Base-by-base conservation (phyloP, 2,113 vertebrate genomes). In the Anseranas semipalmata region DNA sequence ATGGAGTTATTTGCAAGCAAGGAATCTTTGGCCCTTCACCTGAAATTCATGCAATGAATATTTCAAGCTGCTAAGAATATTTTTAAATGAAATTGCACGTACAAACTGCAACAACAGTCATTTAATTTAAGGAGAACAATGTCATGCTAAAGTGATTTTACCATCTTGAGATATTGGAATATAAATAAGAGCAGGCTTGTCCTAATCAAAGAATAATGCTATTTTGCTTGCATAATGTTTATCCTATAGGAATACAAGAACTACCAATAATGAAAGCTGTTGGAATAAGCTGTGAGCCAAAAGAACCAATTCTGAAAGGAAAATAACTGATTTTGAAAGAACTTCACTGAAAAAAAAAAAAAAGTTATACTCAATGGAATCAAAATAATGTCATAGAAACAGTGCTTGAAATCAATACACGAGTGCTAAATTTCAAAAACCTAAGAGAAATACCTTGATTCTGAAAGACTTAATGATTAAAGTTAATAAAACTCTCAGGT, bases 31-130 rank as follows among this genome's bases (percentile, higher is more conserved):
- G 45, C 45, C 46, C 16, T 89, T 95, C n/a, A 77, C 22, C 91
- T 96, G 79, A 92, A 70, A 97, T 88, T 76, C 52, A 89, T 33
- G 21, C 15, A 22, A 83, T 76, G n/a, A 89, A 91, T 90, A 94
- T 95, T 96, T 91, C 15, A 83, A 77, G 53, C 63, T 93, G 41
- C 22, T 91, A 94, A 82, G 79, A 95, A 73, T 89, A 87, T 91
- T 80, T 91, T 93, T 89, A 94, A 58, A 77, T 58, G 84, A 19
- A 22, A 75, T 85, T 82, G 28, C 25, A 75, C 50, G 82, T 56
- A 70, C 71, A 95, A 96, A 89, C 70, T 82, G 65, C 74, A 90
- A 77, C 59, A 84, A 90, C 18, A 86, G 15, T 27, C 12, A 48
- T 81, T 93, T 91, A 17, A 46, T 92, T 76, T 83, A 73, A 89